Percentiles rank a stretch among this genome's conserved stretches.
phyloP scores from a whole-genome alignment of 2,888 invertebrate species.

The Aphidius colemani region DNA sequence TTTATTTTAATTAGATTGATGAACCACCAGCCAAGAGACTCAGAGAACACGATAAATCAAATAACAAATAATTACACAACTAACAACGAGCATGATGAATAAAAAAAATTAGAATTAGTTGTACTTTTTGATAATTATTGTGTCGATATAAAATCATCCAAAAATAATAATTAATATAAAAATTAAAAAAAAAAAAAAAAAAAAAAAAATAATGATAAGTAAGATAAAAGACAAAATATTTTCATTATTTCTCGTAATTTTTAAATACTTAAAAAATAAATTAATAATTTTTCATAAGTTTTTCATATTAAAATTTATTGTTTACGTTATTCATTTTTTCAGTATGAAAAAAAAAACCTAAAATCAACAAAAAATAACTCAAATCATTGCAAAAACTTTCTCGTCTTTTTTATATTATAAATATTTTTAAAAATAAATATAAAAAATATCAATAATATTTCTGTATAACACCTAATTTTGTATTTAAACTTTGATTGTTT shows the following conservation, averaged over 20 bases:
- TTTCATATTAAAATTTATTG: slow-evolving; percentile 18
- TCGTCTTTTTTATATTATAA: too few relatives aligned
- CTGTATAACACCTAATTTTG: too few relatives aligned
- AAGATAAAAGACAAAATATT: slow-evolving; percentile 59
- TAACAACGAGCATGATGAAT: slow-evolving; percentile 30
- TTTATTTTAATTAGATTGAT: slow-evolving; percentile 48
- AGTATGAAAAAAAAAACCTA: too few relatives aligned
- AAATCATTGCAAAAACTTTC: too few relatives aligned
- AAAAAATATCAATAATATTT: too few relatives aligned
- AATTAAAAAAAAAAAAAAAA: slow-evolving; percentile 43
- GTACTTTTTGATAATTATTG: slow-evolving; percentile 4
- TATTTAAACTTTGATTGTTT: too few relatives aligned
- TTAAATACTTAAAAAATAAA: slow-evolving; percentile 37
- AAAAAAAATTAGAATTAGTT: slow-evolving; percentile 24
- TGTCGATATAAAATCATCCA: slow-evolving; percentile 22
- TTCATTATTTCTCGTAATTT: slow-evolving; percentile 58
- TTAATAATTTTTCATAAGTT: slow-evolving; percentile 23
- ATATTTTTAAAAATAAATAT: too few relatives aligned
- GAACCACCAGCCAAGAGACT: slow-evolving; percentile 58
- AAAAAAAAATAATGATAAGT: slow-evolving; percentile 50
- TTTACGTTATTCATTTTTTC: too few relatives aligned
- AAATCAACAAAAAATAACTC: too few relatives aligned
- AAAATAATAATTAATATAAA: slow-evolving; percentile 31
- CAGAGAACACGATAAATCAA: slow-evolving; percentile 57
- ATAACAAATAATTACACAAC: slow-evolving; percentile 53